A percentile compares a stretch with the other conserved stretches of the same genome.
phyloP scores from a whole-genome alignment of 1,140 invertebrate genomes.

The Stegodyphus dumicola region DNA sequence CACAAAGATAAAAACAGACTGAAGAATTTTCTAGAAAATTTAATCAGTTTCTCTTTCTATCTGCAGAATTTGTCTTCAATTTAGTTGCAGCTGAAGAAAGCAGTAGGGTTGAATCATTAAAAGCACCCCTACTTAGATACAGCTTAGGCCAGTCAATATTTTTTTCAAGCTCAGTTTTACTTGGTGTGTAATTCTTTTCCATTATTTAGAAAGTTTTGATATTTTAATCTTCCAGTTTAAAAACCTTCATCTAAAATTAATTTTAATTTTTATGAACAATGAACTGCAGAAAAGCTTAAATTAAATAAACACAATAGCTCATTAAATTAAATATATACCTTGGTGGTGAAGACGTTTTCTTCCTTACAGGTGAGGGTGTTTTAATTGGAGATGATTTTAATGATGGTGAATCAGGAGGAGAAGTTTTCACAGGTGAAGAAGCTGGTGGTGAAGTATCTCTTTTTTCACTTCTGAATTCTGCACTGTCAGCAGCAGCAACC shows the following conservation, averaged over 20 bases:
- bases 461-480: conserved; percentile 53
- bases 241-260: not conserved
- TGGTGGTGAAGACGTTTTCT: conserved; percentile 50
- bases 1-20: no score
- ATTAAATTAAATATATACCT: conserved; percentile 13
- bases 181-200: no score
- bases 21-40: no score
- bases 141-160: no score
- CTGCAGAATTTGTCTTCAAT: no score
- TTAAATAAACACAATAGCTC: not conserved
- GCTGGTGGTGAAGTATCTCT: conserved; percentile 18
- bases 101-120: no score
- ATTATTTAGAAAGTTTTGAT: no score
- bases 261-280: not conserved
- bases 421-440: conserved; percentile 18
- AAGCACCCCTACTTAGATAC: no score
- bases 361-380: conserved; percentile 50
- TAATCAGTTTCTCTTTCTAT: no score
- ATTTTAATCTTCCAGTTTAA: no score
- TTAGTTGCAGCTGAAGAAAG: no score
- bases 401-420: conserved; percentile 41
- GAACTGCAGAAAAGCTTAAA: not conserved
- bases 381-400: conserved; percentile 37
- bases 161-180: no score
- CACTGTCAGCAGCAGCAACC: conserved; percentile 60